Conservation (phyloP, 2,113 vertebrate genomes). For the Microcebus murinus region DNA sequence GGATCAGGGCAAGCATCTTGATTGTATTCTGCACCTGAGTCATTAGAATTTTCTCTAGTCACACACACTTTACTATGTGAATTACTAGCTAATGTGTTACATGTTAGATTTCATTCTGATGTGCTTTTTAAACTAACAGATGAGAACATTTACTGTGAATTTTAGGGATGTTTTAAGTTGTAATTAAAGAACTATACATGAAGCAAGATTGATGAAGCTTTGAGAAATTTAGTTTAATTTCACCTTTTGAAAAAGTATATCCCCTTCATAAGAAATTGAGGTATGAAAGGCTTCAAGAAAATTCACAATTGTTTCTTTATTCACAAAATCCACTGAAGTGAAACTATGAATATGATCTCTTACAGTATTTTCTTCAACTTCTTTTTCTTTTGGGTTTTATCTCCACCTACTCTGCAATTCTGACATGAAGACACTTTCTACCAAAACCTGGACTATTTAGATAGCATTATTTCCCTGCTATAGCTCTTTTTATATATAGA, state of each 20-base stretch:
- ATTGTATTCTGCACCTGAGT: background rate
- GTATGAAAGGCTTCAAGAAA: background rate
- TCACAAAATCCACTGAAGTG: background rate
- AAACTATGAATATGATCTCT: background rate
- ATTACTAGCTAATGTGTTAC: background rate
- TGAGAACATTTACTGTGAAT: slow-evolving; percentile 46
- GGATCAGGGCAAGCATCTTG: background rate
- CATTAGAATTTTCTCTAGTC: slow-evolving; percentile 1
- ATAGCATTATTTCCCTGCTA: background rate
- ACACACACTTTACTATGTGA: background rate
- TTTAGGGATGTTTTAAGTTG: slow-evolving; percentile 33
- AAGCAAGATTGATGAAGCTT: background rate
- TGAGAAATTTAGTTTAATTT: slow-evolving; percentile 49
- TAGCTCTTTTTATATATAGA: background rate
- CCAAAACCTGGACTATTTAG: background rate
- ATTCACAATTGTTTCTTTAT: slow-evolving; percentile 3
- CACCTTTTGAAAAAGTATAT: slow-evolving; percentile 3
- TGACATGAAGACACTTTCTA: background rate
- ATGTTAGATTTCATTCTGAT: slow-evolving; percentile 1
- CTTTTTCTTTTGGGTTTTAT: slow-evolving; percentile 27
- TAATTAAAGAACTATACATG: slow-evolving; percentile 13
- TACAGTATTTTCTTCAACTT: background rate
- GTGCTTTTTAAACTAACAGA: background rate
- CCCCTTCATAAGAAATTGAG: background rate
- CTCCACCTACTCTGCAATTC: background rate